These are phyloP conservation scores for Belonocnema kinseyi DNA, from an alignment of 1,140 invertebrate species.

Conservation along the genomic window DNA sequence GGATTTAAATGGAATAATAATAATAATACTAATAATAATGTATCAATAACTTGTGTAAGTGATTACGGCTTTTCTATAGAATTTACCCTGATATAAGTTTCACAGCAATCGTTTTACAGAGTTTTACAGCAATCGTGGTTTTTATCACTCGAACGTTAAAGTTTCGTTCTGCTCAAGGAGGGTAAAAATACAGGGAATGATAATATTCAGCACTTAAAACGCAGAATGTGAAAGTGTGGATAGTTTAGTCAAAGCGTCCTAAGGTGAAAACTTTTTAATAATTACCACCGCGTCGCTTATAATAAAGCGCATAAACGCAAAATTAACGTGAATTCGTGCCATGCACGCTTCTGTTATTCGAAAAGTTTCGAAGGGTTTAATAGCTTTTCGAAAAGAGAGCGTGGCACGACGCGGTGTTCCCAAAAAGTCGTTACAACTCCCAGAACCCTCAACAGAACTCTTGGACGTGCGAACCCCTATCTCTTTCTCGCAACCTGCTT, in stretches of 20 bases:
- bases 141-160: background rate
- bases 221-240: constrained; percentile 37
- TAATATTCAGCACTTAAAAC: constrained; percentile 32
- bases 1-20: no score
- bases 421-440: constrained; percentile 71
- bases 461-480: constrained; percentile 44
- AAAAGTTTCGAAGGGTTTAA: constrained; percentile 70
- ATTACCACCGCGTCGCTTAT: constrained; percentile 61
- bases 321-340: constrained; percentile 62
- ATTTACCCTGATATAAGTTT: no score
- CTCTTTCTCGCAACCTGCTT: constrained; percentile 46
- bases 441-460: constrained; percentile 56
- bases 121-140: background rate
- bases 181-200: background rate
- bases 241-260: constrained; percentile 49
- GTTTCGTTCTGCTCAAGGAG: background rate
- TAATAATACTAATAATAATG: no score
- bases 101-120: no score
- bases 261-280: constrained; percentile 67
- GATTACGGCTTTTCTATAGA: no score
- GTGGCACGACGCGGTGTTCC: constrained; percentile 57
- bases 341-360: constrained; percentile 65
- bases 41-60: no score
- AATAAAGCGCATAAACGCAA: constrained; percentile 68
- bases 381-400: constrained; percentile 64